These are phyloP conservation scores for Automeris io DNA, from an alignment of 2,888 invertebrate species.

Conservation along the genomic window DNA sequence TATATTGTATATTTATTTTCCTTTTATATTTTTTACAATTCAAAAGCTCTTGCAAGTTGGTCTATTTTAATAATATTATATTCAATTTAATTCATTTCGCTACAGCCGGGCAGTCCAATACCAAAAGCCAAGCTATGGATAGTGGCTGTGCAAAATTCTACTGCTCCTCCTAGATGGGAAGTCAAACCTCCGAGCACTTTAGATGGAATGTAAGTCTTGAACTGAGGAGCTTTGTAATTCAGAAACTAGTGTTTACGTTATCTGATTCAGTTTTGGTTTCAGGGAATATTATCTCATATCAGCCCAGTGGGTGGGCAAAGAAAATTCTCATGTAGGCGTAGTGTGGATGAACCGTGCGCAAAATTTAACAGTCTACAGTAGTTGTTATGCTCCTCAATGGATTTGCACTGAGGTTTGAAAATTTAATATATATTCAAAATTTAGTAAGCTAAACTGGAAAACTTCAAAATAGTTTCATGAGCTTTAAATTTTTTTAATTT, in stretches of 20 bases:
- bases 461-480: too few relatives aligned
- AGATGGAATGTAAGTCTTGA: conserved; percentile 85
- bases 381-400: conserved; percentile 90
- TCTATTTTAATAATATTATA: background rate
- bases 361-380: conserved; percentile 91
- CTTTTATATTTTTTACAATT: too few relatives aligned
- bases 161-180: conserved; percentile 79
- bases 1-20: too few relatives aligned
- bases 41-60: too few relatives aligned
- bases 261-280: conserved; percentile 24
- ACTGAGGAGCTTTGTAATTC: background rate
- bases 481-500: too few relatives aligned
- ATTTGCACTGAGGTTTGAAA: conserved; percentile 85
- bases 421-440: background rate
- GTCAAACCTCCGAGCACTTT: conserved; percentile 85
- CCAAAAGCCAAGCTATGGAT: conserved; percentile 91
- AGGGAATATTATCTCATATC: conserved; percentile 96
- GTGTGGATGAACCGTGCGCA: conserved; percentile 97
- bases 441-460: too few relatives aligned
- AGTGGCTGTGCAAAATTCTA: conserved; percentile 83
- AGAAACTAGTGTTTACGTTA: background rate
- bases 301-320: conserved; percentile 91
- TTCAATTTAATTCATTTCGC: conserved; percentile 16
- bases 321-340: conserved; percentile 86
- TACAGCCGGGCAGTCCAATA: conserved; percentile 89